These are phyloP conservation scores for Lutraria rhynchaena DNA, from an alignment of 1,140 invertebrate genomes.

Conservation along the genomic window DNA sequence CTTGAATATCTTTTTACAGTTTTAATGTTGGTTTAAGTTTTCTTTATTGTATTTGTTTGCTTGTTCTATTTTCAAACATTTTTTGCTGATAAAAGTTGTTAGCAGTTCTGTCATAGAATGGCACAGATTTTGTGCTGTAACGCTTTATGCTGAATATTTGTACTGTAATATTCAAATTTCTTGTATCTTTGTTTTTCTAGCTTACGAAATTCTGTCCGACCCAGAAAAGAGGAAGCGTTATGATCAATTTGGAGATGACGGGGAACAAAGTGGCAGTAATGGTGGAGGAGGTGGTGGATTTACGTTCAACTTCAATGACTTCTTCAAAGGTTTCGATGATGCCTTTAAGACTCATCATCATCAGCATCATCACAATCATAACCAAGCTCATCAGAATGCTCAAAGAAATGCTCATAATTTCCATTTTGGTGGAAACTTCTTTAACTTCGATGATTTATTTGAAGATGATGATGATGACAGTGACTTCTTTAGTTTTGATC, in stretches of 20 bases:
- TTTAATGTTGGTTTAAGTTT: too few species aligned
- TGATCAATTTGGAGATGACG: slow-evolving; percentile 91
- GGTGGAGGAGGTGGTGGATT: slow-evolving; percentile 60
- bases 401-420: slow-evolving; percentile 66
- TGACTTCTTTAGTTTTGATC: slow-evolving; percentile 60
- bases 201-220: slow-evolving; percentile 97
- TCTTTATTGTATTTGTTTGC: too few species aligned
- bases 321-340: slow-evolving; percentile 77
- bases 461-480: slow-evolving; percentile 66
- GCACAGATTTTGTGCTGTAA: too few species aligned
- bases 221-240: slow-evolving; percentile 95
- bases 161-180: too few species aligned
- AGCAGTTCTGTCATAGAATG: too few species aligned
- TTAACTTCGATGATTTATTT: slow-evolving; percentile 78
- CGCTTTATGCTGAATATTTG: too few species aligned
- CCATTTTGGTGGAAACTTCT: slow-evolving; percentile 66
- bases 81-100: too few species aligned
- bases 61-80: too few species aligned
- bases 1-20: too few species aligned
- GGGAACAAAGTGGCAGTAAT: slow-evolving; percentile 27
- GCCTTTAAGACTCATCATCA: slow-evolving; percentile 68
- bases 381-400: slow-evolving; percentile 33
- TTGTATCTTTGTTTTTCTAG: slow-evolving; percentile 81
- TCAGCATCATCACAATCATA: slow-evolving; percentile 62
- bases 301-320: slow-evolving; percentile 77